A percentile compares a stretch with the other conserved stretches of the same genome.
These are phyloP conservation scores for Diabrotica undecimpunctata DNA, from an alignment of 1,140 invertebrate genomes.

Conservation along the genomic window DNA sequence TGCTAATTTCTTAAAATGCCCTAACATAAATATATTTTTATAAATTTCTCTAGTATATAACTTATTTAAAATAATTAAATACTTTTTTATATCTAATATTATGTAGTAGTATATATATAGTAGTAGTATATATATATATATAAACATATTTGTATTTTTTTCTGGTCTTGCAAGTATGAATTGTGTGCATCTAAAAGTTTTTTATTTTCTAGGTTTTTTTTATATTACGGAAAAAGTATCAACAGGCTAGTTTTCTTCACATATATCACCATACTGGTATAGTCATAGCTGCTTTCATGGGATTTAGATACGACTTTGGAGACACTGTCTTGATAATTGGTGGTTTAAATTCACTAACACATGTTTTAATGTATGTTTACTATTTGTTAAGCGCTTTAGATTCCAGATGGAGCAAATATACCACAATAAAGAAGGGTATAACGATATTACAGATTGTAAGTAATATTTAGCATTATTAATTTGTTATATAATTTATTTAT, in stretches of 20 bases:
- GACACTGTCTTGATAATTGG: neutral
- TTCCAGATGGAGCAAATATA: neutral
- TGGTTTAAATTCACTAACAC: neutral
- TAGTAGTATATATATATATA: no score
- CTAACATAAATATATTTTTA: no score
- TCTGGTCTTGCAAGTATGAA: no score
- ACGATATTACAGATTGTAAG: conserved; percentile 10
- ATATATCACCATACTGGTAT: conserved; percentile 10
- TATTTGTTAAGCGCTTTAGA: conserved; percentile 4
- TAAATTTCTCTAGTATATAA: no score
- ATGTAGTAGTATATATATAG: no score
- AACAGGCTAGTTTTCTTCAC: neutral
- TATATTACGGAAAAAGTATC: neutral
- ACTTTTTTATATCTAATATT: no score
- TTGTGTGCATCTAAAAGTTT: no score
- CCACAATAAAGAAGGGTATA: neutral
- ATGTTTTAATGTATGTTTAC: conserved; percentile 7
- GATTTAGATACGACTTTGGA: neutral
- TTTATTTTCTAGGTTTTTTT: neutral
- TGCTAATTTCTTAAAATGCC: no score
- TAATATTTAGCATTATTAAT: neutral
- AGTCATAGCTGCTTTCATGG: neutral
- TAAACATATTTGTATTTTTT: no score
- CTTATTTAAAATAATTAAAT: no score
- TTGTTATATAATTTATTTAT: no score